These are phyloP conservation scores for Drosophila austrosaltans DNA, from an alignment of 2,888 invertebrate genomes.

Conservation along the genomic window DNA sequence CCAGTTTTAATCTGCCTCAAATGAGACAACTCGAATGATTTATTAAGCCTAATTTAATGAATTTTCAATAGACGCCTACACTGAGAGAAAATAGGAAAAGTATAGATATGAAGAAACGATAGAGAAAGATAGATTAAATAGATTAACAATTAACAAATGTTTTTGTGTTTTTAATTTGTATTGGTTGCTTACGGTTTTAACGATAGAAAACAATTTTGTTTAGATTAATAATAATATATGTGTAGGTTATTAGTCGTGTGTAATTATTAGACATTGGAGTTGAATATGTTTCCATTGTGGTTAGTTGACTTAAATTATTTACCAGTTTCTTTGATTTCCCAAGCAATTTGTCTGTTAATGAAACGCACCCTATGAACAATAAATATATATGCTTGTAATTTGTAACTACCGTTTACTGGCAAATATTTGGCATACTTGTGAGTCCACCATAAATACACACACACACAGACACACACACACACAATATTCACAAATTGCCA, in stretches of 20 bases:
- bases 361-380: constrained; percentile 47
- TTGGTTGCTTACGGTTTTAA: too few species aligned
- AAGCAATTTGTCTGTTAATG: constrained; percentile 56
- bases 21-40: constrained; percentile 1
- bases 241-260: too few species aligned
- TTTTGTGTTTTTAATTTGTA: too few species aligned
- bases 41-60: neutral
- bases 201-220: too few species aligned
- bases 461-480: neutral
- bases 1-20: constrained; percentile 27
- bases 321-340: constrained; percentile 18
- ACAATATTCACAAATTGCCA: constrained; percentile 51
- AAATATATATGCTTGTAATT: constrained; percentile 41
- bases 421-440: constrained; percentile 77
- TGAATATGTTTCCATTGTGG: constrained; percentile 12
- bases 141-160: too few species aligned
- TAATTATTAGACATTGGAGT: neutral
- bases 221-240: too few species aligned
- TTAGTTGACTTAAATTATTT: neutral
- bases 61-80: neutral
- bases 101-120: too few species aligned
- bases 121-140: too few species aligned
- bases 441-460: constrained; percentile 28
- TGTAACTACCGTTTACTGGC: constrained; percentile 51
- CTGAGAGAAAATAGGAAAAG: neutral